These are phyloP conservation scores for Frankliniella intonsa DNA, from an alignment of 2,888 invertebrate species.

Conservation along the genomic window DNA sequence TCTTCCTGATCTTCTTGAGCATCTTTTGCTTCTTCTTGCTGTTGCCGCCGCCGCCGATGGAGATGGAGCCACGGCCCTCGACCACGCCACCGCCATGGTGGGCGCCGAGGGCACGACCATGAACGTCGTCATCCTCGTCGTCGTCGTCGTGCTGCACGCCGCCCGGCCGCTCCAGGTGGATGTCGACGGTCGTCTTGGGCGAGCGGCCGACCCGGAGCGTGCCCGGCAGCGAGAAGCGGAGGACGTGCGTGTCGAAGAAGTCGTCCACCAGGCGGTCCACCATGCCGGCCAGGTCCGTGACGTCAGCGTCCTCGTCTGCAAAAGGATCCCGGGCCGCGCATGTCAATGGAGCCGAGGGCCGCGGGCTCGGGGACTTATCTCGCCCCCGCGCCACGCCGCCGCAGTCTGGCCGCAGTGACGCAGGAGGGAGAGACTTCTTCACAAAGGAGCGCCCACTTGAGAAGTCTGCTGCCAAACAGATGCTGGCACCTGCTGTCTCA, in stretches of 20 bases:
- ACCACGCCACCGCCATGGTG: conserved; percentile 29
- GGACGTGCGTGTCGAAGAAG: conserved; percentile 13
- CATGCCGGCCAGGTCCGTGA: conserved; percentile 17
- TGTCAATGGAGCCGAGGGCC: too few species aligned
- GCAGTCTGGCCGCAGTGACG: too few species aligned
- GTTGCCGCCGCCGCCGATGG: conserved; percentile 31
- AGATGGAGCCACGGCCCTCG: conserved; percentile 11
- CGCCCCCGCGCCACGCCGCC: too few species aligned
- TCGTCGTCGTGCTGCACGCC: neutral
- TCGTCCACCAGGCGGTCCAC: conserved; percentile 21
- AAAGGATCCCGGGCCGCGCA: neutral
- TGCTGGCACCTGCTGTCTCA: too few species aligned
- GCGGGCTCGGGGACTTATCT: too few species aligned
- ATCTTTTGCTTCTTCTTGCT: conserved; percentile 32
- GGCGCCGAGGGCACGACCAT: neutral
- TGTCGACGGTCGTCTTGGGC: conserved; percentile 10
- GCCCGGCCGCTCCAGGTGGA: conserved; percentile 14
- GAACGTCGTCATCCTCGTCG: neutral
- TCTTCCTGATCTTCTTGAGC: conserved; percentile 32
- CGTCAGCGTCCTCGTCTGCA: conserved; percentile 15
- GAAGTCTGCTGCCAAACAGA: too few species aligned
- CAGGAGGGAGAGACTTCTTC: too few species aligned
- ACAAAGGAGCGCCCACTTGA: too few species aligned
- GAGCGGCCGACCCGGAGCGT: conserved; percentile 17
- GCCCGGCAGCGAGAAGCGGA: conserved; percentile 13